Evolutionary conservation across 2,113 vertebrate genomes (phyloP).

Genomic region (Rhinogobius similis): DNA sequence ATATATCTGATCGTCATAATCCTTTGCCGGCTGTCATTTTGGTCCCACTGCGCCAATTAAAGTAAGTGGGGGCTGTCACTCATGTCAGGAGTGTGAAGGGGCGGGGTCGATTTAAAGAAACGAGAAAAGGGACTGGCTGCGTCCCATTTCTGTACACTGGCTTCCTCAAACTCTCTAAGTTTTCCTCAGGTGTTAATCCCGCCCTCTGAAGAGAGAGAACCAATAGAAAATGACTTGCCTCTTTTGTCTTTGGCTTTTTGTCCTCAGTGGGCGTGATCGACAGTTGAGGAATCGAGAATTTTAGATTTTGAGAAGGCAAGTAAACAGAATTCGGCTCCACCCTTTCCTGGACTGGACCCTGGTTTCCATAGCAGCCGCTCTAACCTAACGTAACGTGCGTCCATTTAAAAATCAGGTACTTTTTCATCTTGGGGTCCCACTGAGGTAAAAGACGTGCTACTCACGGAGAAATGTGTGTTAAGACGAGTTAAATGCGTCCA

Average conservation of each 20-base stretch:
- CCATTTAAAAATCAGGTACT: slow-evolving; percentile 58
- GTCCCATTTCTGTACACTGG: neutral
- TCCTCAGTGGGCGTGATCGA: neutral
- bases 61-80: neutral
- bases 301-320: neutral
- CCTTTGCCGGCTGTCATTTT: neutral
- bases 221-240: neutral
- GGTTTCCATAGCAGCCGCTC: slow-evolving; percentile 66
- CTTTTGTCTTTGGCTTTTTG: neutral
- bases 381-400: slow-evolving; percentile 74
- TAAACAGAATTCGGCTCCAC: neutral
- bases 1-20: neutral
- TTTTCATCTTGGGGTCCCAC: neutral
- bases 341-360: neutral
- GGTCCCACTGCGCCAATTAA: slow-evolving; percentile 1
- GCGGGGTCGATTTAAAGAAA: neutral
- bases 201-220: neutral
- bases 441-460: slow-evolving; percentile 20
- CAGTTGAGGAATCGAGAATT: neutral
- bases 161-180: neutral
- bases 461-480: slow-evolving; percentile 1
- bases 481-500: neutral
- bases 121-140: slow-evolving; percentile 1
- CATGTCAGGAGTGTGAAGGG: neutral
- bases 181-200: neutral